Conservation (phyloP, 2,888 invertebrate genomes). For the Cryptophagus acutangulus region DNA sequence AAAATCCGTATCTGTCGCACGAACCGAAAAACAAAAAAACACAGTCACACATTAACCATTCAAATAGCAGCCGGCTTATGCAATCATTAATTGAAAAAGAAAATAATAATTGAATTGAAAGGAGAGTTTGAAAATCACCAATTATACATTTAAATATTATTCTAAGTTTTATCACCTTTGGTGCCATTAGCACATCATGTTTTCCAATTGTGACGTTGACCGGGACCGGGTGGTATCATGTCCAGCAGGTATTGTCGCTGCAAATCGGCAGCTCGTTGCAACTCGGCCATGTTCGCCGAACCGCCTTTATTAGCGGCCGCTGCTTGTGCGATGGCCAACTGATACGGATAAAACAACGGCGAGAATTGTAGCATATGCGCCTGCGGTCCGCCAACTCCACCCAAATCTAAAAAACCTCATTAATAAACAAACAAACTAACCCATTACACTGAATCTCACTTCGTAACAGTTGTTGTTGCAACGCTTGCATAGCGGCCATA, state of each 20-base stretch:
- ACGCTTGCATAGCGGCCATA: conserved; percentile 71
- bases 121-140: too few species aligned
- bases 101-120: too few species aligned
- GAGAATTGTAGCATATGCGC: conserved; percentile 88
- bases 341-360: conserved; percentile 83
- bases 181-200: conserved; percentile 51
- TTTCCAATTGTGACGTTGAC: conserved; percentile 58
- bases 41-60: too few species aligned
- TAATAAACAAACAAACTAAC: conserved; percentile 1
- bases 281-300: conserved; percentile 62
- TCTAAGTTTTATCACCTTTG: conserved; percentile 21
- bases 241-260: conserved; percentile 95
- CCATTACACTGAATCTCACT: conserved; percentile 48
- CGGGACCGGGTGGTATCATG: conserved; percentile 74
- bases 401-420: conserved; percentile 51
- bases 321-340: conserved; percentile 80
- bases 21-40: too few species aligned
- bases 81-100: too few species aligned
- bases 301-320: conserved; percentile 38
- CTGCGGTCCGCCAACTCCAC: conserved; percentile 64
- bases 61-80: too few species aligned
- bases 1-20: too few species aligned
- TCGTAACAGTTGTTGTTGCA: conserved; percentile 79
- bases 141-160: too few species aligned
- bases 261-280: conserved; percentile 81